Evolutionary conservation across 1,140 invertebrate genomes (phyloP).

Genomic region (Tetramorium alpestre): DNA sequence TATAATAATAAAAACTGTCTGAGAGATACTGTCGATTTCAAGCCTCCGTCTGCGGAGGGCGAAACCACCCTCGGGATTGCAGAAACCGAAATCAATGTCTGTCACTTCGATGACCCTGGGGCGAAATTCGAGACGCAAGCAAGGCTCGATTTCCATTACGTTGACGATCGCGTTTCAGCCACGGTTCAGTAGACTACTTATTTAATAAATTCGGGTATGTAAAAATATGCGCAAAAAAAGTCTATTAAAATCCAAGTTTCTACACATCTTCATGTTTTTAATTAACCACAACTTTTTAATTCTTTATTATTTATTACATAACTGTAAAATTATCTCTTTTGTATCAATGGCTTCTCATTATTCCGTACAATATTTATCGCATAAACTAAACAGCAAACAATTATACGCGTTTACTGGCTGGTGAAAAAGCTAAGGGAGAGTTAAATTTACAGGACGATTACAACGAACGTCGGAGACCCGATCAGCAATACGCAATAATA

Average conservation of each 20-base stretch:
- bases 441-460: constrained; percentile 27
- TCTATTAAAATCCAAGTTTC: not conserved
- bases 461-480: constrained; percentile 23
- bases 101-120: constrained; percentile 1
- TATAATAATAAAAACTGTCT: not conserved
- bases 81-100: constrained; percentile 43
- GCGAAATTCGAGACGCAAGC: constrained; percentile 27
- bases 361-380: not conserved
- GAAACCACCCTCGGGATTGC: not conserved
- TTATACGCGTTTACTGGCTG: not conserved
- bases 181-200: not conserved
- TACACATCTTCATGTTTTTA: not conserved
- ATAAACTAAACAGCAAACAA: not conserved
- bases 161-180: constrained; percentile 12
- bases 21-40: not conserved
- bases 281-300: not conserved
- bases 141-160: not conserved
- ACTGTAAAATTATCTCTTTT: not conserved
- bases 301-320: not conserved
- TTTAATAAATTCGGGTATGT: constrained; percentile 2
- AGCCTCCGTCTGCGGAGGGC: not conserved
- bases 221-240: not conserved
- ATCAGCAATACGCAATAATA: constrained; percentile 50
- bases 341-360: not conserved
- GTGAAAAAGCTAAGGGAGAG: not conserved